A percentile compares a stretch with the other conserved stretches of the same genome.
Evolutionary conservation across 2,113 vertebrate species (phyloP).

Genomic region (Takifugu bimaculatus): DNA sequence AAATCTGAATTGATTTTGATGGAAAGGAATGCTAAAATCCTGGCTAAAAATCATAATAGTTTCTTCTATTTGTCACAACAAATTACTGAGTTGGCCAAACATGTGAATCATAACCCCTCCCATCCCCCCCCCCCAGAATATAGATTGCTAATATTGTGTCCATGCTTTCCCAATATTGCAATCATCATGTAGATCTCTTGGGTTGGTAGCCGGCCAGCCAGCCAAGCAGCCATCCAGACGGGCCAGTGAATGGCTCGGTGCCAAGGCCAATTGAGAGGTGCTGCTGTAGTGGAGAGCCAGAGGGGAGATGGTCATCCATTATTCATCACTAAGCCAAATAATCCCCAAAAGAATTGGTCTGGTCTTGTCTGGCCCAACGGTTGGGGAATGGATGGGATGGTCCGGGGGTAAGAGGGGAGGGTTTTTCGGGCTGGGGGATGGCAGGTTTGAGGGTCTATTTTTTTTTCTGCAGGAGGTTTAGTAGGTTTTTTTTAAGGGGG

Average conservation of each 20-base stretch:
- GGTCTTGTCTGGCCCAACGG: constrained; percentile 73
- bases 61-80: neutral
- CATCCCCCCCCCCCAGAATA: neutral
- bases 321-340: constrained; percentile 80
- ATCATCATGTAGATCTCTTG: constrained; percentile 47
- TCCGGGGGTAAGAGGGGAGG: constrained; percentile 67
- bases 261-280: constrained; percentile 78
- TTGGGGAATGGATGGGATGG: constrained; percentile 70
- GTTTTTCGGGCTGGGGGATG: constrained; percentile 60
- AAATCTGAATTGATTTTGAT: neutral
- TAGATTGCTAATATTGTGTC: constrained; percentile 37
- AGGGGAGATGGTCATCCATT: constrained; percentile 80
- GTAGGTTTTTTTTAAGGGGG: constrained; percentile 54
- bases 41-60: neutral
- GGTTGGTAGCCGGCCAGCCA: constrained; percentile 48
- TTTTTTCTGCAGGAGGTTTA: constrained; percentile 43
- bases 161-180: constrained; percentile 62
- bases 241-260: constrained; percentile 71
- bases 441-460: constrained; percentile 47
- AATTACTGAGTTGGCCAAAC: neutral
- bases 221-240: constrained; percentile 64
- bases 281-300: constrained; percentile 72
- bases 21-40: neutral
- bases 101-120: neutral
- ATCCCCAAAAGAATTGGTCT: constrained; percentile 78